Conservation (phyloP, 2,797 vertebrate species). For the Tauraco hartlaubi region DNA sequence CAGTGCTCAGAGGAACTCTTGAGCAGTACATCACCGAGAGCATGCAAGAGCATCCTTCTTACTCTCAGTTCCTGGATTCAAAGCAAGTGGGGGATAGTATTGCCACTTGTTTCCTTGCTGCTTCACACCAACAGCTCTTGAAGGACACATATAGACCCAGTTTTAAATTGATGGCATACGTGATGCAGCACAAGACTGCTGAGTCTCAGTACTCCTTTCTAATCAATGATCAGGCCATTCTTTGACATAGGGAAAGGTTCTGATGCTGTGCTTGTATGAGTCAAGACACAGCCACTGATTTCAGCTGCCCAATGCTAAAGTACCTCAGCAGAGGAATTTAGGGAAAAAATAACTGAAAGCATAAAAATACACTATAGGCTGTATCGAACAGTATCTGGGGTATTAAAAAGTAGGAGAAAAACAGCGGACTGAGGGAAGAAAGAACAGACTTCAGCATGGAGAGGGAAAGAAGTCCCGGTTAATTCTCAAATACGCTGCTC, state of each 20-base stretch:
- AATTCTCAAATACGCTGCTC: neutral
- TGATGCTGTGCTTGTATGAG: neutral
- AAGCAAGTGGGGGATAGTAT: accelerated
- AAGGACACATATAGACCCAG: neutral
- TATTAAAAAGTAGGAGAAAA: neutral
- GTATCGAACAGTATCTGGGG: neutral
- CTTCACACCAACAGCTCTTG: neutral
- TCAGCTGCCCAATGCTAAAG: neutral
- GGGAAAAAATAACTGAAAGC: neutral
- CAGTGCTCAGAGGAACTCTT: neutral
- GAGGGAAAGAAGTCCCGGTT: neutral
- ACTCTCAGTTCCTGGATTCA: neutral
- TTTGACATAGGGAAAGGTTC: neutral
- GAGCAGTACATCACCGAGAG: neutral
- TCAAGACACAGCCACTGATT: neutral
- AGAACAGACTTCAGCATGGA: neutral
- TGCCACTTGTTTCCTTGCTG: neutral
- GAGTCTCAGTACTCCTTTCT: neutral
- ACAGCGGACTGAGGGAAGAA: neutral
- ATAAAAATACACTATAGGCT: neutral
- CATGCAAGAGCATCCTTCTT: neutral
- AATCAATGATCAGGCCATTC: neutral
- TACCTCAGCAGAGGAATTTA: neutral
- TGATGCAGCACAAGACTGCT: neutral
- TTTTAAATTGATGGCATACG: neutral